A percentile compares a stretch with the other conserved stretches of the same genome.
These are phyloP conservation scores for Thereva unica DNA, from an alignment of 2,888 invertebrate genomes.

Conservation along the genomic window DNA sequence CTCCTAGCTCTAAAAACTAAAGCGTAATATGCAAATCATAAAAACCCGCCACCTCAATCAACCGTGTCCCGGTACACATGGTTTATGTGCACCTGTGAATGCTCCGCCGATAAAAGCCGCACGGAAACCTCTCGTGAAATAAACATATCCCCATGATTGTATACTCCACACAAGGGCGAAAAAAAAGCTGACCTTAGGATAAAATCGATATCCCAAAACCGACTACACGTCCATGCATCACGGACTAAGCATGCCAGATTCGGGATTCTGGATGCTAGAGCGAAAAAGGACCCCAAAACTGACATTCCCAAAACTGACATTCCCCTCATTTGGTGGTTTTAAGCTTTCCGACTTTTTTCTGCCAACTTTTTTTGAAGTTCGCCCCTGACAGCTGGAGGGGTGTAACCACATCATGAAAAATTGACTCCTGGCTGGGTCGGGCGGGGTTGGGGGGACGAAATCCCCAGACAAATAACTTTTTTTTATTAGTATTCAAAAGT, in stretches of 20 bases:
- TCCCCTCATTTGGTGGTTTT: conserved; percentile 5
- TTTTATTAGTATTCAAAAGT: background rate
- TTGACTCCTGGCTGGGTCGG: conserved; percentile 3
- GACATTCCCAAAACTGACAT: background rate
- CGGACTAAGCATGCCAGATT: no score
- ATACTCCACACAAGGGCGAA: background rate
- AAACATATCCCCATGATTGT: background rate
- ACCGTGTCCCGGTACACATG: no score
- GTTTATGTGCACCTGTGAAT: no score
- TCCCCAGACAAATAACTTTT: conserved; percentile 32
- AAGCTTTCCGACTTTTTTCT: conserved; percentile 4
- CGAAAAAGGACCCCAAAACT: conserved; percentile 17
- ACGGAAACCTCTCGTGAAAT: no score
- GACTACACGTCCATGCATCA: background rate
- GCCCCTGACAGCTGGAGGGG: background rate
- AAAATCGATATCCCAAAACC: conserved; percentile 22
- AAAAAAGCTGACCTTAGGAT: conserved; percentile 18
- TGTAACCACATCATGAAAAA: conserved; percentile 30
- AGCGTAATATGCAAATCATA: no score
- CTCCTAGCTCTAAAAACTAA: no score
- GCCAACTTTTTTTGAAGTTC: conserved; percentile 1
- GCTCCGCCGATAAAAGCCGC: no score
- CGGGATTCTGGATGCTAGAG: conserved; percentile 1
- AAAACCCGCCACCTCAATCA: no score
- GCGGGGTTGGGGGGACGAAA: conserved; percentile 13